These are phyloP conservation scores for Dioctria linearis DNA, from an alignment of 2,888 invertebrate species.

Conservation along the genomic window DNA sequence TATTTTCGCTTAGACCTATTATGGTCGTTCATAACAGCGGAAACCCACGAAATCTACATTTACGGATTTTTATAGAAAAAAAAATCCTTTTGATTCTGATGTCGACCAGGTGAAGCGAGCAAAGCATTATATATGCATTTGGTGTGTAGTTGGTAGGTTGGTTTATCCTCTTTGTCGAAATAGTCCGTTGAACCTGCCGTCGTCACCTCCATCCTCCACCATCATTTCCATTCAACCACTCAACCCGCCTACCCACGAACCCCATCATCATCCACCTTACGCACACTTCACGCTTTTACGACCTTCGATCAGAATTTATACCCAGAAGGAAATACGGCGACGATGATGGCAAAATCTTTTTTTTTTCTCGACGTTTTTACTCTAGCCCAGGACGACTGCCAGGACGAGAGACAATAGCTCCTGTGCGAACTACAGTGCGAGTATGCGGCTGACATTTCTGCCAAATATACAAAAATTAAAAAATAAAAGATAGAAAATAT, in stretches of 20 bases:
- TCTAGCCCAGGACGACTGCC: not conserved
- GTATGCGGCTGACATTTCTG: conserved; percentile 48
- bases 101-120: conserved; percentile 22
- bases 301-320: conserved; percentile 45
- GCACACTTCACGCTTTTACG: conserved; percentile 48
- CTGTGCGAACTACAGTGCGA: conserved; percentile 26
- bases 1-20: conserved; percentile 18
- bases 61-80: conserved; percentile 43
- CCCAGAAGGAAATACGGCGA: conserved; percentile 42
- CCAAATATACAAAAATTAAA: conserved; percentile 50
- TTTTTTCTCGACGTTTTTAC: conserved; percentile 13
- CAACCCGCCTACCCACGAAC: too few relatives aligned
- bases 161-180: conserved; percentile 31
- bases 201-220: not conserved
- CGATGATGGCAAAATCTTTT: conserved; percentile 13
- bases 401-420: conserved; percentile 23
- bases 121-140: conserved; percentile 29
- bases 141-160: conserved; percentile 13
- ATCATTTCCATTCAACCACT: too few relatives aligned
- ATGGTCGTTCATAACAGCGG: conserved; percentile 32
- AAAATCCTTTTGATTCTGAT: conserved; percentile 5
- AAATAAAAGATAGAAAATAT: conserved; percentile 51
- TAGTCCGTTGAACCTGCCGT: conserved; percentile 39
- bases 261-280: not conserved
- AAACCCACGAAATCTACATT: conserved; percentile 49